These are phyloP conservation scores for Anthoscopus minutus DNA, from an alignment of 2,113 vertebrate genomes.

Conservation along the genomic window DNA sequence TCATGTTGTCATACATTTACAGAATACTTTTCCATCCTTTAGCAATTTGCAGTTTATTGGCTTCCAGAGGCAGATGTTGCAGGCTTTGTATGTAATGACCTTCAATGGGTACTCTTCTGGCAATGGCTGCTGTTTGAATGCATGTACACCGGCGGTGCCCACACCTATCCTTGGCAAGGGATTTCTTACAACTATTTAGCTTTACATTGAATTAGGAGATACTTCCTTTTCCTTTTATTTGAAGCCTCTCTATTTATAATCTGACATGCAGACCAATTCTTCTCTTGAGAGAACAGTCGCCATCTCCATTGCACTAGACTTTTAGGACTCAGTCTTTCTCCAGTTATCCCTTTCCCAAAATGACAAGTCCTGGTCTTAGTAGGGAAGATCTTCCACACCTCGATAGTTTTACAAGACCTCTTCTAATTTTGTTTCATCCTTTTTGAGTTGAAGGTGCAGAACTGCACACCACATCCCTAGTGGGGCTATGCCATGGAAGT, in stretches of 20 bases:
- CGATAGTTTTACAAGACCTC: neutral
- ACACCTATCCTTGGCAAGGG: neutral
- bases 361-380: neutral
- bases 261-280: neutral
- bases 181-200: neutral
- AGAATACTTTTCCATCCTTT: neutral
- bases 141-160: rapidly evolving
- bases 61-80: neutral
- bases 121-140: neutral
- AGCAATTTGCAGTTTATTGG: neutral
- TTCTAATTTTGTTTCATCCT: neutral
- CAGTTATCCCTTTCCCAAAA: neutral
- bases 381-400: neutral
- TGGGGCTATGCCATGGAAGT: neutral
- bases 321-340: neutral
- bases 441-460: neutral
- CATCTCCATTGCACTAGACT: neutral
- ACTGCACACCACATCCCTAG: neutral
- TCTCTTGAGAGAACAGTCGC: neutral
- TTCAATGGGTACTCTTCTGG: neutral
- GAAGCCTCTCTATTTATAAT: neutral
- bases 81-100: neutral
- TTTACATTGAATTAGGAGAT: neutral
- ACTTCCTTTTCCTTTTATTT: neutral
- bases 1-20: rapidly evolving